These are phyloP conservation scores for Ariolimax columbianus DNA, from an alignment of 2,888 invertebrate species.

Conservation along the genomic window DNA sequence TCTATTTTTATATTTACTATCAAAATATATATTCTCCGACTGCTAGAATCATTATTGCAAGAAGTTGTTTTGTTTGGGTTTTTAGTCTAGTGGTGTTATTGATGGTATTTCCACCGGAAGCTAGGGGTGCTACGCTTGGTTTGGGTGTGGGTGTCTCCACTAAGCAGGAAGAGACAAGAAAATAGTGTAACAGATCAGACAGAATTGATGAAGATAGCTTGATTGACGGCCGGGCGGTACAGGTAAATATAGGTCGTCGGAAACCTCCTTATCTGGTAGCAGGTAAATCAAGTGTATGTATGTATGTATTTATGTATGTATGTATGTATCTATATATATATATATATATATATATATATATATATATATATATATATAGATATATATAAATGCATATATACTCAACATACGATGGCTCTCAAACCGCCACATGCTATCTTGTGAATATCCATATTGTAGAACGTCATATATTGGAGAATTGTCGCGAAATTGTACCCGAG, in stretches of 20 bases:
- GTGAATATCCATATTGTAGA: too few relatives aligned
- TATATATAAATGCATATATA: too few relatives aligned
- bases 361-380: neutral
- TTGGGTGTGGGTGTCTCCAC: neutral
- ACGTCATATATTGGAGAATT: too few relatives aligned
- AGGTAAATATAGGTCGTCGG: neutral
- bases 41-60: neutral
- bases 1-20: neutral
- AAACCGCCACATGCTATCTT: too few relatives aligned
- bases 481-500: too few relatives aligned
- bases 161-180: neutral
- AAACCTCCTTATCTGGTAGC: too few relatives aligned
- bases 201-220: neutral
- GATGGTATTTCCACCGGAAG: neutral
- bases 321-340: neutral
- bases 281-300: too few relatives aligned
- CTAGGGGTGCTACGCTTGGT: neutral
- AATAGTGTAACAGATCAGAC: neutral
- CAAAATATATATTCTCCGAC: too few relatives aligned
- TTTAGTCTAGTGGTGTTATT: neutral
- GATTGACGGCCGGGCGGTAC: neutral
- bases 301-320: neutral
- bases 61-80: neutral
- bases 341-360: neutral
- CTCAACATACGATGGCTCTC: too few relatives aligned